Base-by-base conservation (phyloP, 1,140 invertebrate genomes). In the Drosophila parvula region DNA sequence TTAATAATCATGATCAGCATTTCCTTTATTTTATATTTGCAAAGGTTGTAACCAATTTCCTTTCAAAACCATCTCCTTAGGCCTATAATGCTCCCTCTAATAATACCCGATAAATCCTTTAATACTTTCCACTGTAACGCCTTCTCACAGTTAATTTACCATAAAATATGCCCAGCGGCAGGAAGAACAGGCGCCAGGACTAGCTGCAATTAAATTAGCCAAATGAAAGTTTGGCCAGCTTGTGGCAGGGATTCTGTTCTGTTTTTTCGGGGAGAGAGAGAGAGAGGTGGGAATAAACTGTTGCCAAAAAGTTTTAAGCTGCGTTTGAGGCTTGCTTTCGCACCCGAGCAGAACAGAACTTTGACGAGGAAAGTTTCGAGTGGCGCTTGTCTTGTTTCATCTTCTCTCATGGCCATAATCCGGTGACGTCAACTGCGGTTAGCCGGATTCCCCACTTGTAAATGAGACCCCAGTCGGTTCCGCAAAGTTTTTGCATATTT, bases 301-400 rank as follows among this genome's bases (percentile, higher is more conserved):
- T 86, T 86, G 71, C 83, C 83, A 79, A 86, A 86, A 86, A 86
- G 76, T 86, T 86, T 83, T 86, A 88, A 86, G 83, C 83, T 86
- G 79, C 84, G 61, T 85, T 81, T 58, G 78, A 81, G 78, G 65
- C 51, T 75, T 63, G 81, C 63, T 75, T 85, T 85, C 64, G 80
- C 81, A 81, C 82, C 65, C 51, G 22, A 78, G 76, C 36, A 32
- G 9, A 8, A 38, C 22, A 38, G 22, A 32, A 45, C 36, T 48
- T 77, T 68, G 63, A 55, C 22, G 28, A 27, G 48, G 36, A 69
- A 86, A 81, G 69, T 85, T 85, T 82, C 16, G 68, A 62, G 68
- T 70, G 78, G 63, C 67, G 60, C 64, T 81, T 50, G 61, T 86
- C 75, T 77, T 68, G 63, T 61, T 53, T 38, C 53, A 60, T 64